Conservation (phyloP, 2,797 vertebrate species). For the Acomys russatus region DNA sequence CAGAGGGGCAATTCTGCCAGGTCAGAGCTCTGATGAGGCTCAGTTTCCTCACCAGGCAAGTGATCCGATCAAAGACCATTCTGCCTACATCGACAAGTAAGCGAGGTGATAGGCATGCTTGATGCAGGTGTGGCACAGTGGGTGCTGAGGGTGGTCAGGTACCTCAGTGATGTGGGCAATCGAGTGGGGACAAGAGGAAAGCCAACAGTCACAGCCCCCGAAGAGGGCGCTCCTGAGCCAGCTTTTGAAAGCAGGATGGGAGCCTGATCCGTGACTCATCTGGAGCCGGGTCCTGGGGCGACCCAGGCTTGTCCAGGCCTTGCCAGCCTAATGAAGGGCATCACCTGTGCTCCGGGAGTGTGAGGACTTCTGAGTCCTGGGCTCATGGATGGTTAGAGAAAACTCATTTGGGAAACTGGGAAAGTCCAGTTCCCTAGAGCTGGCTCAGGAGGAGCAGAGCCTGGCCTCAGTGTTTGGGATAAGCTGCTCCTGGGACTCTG, state of each 20-base stretch:
- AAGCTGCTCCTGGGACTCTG: not conserved
- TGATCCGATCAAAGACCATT: accelerated
- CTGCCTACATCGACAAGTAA: accelerated
- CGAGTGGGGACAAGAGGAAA: accelerated
- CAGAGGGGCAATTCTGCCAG: not conserved
- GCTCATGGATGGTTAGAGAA: not conserved
- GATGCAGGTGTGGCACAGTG: accelerated
- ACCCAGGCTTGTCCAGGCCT: not conserved
- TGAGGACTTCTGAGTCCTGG: not conserved
- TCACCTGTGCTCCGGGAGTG: not conserved
- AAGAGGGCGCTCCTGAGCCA: not conserved
- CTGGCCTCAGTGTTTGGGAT: not conserved
- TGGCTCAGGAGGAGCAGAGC: not conserved
- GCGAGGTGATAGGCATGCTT: accelerated
- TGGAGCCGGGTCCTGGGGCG: not conserved
- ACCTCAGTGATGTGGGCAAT: not conserved
- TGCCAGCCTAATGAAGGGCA: accelerated
- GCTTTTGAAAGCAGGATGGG: not conserved
- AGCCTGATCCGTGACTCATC: not conserved
- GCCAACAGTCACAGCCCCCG: accelerated
- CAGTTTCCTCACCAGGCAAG: not conserved
- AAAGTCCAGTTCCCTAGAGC: not conserved
- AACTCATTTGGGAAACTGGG: not conserved
- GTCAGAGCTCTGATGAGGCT: accelerated
- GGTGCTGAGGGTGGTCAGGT: not conserved